Percentiles rank a stretch among this genome's conserved stretches.
phyloP scores from a whole-genome alignment of 2,797 vertebrate species.

The Lepus oiostolus region DNA sequence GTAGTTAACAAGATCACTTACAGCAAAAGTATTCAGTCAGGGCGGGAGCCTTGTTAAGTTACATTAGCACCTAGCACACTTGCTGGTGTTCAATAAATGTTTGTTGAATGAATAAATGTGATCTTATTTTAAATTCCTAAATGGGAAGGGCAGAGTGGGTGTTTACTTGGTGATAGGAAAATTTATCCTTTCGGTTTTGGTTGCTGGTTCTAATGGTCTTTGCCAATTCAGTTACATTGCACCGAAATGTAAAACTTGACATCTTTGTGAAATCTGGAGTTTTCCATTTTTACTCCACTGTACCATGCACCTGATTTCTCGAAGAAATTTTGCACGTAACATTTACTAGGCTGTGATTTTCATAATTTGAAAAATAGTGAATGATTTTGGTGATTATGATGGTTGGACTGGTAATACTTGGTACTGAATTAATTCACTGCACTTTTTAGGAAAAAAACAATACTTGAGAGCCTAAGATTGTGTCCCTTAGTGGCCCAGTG shows the following conservation, averaged over 20 bases:
- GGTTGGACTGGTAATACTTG: constrained; percentile 24
- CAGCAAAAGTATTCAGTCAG: constrained; percentile 87
- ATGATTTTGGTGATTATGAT: constrained; percentile 39
- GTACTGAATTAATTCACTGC: not conserved
- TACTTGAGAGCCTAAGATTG: not conserved
- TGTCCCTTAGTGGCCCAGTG: too few relatives aligned
- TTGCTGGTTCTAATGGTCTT: constrained; percentile 38
- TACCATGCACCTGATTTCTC: constrained; percentile 41
- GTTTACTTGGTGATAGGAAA: constrained; percentile 86
- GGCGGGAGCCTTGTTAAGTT: constrained; percentile 77
- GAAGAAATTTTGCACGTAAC: constrained; percentile 35
- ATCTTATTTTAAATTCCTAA: constrained; percentile 90
- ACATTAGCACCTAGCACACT: constrained; percentile 62
- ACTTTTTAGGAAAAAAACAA: constrained; percentile 46
- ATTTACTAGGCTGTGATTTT: not conserved
- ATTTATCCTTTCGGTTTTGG: constrained; percentile 25
- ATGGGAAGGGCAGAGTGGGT: constrained; percentile 88
- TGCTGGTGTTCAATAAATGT: constrained; percentile 81
- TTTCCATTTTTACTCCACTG: not conserved
- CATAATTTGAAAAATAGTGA: constrained; percentile 9
- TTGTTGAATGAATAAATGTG: constrained; percentile 88
- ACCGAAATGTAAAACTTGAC: constrained; percentile 42
- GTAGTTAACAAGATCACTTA: constrained; percentile 89
- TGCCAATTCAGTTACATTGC: constrained; percentile 42
- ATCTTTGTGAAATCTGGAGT: constrained; percentile 57